Base-by-base conservation (phyloP, 2,888 invertebrate species). In the Tenthredo distinguenda region DNA sequence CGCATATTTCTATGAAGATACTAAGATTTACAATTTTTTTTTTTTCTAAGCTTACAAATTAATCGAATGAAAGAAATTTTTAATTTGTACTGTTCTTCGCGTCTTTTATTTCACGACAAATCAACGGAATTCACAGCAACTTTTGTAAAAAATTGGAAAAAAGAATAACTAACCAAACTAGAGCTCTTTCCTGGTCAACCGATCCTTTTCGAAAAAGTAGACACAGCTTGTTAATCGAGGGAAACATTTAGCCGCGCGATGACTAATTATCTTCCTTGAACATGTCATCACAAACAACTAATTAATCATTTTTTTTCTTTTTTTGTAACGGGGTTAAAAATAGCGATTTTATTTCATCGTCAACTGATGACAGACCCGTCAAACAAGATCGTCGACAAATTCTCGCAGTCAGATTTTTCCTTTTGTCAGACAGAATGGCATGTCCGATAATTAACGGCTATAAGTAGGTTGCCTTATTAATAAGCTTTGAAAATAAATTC, bases 331-430 rank as follows among this genome's bases (percentile, higher is more conserved):
- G 34, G 31, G 34, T 34, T 6, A 34, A 26, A n/a, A 72, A 72
- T 31, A 40, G 3, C 10, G 34, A 55, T 77, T 77, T 31, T 34
- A 77, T 55, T 9, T 4, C 2, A 50, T n/a, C 37, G 2, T 18
- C 15, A n/a, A 55, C 77, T 18, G 77, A 50, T n/a, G 55, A 55
- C 71, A 71, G 71, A 18, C 15, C 71, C n/a, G 71, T 71, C 37
- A 71, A 47, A 47, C 47, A 71, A 9, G 71, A 71, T 37, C 7
- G 71, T 72, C 71, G 40, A 72, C 37, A 40, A 72, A 72, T n/a
- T 55, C 21, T 40, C 37, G 7, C 37, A 37, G 71, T 40, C 71
- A 40, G n/a, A n/a, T 72, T 72, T 40, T 34, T 72, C 18, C n/a
- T 37, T 40, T n/a, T 71, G 5, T 71, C 26, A 0, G 5, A 37